Base-by-base conservation (phyloP, 2,113 vertebrate genomes). In the Coryphaenoides rupestris region DNA sequence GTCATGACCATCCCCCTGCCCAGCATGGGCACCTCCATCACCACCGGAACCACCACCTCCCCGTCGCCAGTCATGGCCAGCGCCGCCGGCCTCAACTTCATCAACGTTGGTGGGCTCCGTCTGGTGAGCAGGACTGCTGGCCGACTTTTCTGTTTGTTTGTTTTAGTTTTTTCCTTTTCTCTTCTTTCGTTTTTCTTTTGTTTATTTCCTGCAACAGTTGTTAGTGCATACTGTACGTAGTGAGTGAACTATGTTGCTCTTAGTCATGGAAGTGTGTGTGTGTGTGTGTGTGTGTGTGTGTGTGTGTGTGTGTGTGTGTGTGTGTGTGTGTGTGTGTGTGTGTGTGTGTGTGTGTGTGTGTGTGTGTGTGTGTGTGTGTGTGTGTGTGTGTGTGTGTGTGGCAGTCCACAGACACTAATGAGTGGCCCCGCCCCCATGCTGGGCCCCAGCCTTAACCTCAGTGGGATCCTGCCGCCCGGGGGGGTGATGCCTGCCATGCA, bases 1-100 rank as follows among this genome's bases (percentile, higher is more conserved):
- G 92, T 99, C 89, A 98, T 96, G 91, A 96, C 93, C 84, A 94
- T 98, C 89, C 97, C 97, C 82, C 89, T 99, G 84, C 94, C 96
- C 87, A 95, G 93, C 86, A 95, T 95, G 94, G 94, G 93, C 62
- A 95, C 94, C 33, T 94, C 95, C 83, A 86, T 94, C 90, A 93
- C 93, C 86, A 92, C 96, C 71, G 96, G 96, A 85, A 93, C 94
- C 86, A 86, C 94, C 5, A 92, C 94, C 60, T 91, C 93, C 68
- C 95, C 95, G 60, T 91, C 93, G 68, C 95, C 95, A 87, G 94
- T 96, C 89, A 94, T 95, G 95, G 89, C 93, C 81, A 95, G 93
- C 86, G 83, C 94, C 49, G 81, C 95, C 58, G 96, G 95, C 76
- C 93, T 98, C 84, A 96, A 97, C 86, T 95, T 98, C 91, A 94